Conservation (phyloP, 2,113 vertebrate species). For the Aptenodytes forsteri region DNA sequence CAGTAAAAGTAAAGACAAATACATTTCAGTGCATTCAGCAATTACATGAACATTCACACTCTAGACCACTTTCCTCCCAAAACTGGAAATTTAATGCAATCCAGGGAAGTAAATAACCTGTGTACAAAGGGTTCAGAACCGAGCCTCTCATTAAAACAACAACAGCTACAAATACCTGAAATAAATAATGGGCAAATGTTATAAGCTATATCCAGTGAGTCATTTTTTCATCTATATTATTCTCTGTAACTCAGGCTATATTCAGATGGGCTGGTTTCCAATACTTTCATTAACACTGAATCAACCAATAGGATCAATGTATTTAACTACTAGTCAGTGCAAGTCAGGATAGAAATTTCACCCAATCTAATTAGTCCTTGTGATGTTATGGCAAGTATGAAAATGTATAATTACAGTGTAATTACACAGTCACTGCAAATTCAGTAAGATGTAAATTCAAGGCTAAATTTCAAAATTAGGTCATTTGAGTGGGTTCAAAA, state of each 20-base stretch:
- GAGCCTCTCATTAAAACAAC: neutral
- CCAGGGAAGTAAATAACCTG: neutral
- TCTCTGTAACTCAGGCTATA: neutral
- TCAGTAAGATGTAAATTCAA: slow-evolving; percentile 32
- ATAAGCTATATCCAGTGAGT: neutral
- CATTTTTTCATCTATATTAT: neutral
- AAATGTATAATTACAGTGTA: slow-evolving; percentile 55
- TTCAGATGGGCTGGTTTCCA: neutral
- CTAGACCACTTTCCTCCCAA: neutral
- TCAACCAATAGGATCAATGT: slow-evolving; percentile 20
- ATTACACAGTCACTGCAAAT: neutral
- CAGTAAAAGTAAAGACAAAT: slow-evolving; percentile 23
- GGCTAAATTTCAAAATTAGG: slow-evolving; percentile 53
- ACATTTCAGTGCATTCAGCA: neutral
- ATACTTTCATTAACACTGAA: neutral
- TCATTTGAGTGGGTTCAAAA: slow-evolving; percentile 28
- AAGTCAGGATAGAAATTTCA: slow-evolving; percentile 16
- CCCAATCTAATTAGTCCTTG: slow-evolving; percentile 23
- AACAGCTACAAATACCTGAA: neutral
- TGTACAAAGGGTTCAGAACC: neutral
- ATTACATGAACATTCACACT: neutral
- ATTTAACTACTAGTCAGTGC: neutral
- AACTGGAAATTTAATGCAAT: neutral
- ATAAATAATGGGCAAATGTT: neutral
- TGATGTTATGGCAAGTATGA: slow-evolving; percentile 44